Evolutionary conservation across 2,888 invertebrate genomes (phyloP), one percentile per base, ranked within the genome.

Genomic region (Amphipyra tragopoginis): DNA sequence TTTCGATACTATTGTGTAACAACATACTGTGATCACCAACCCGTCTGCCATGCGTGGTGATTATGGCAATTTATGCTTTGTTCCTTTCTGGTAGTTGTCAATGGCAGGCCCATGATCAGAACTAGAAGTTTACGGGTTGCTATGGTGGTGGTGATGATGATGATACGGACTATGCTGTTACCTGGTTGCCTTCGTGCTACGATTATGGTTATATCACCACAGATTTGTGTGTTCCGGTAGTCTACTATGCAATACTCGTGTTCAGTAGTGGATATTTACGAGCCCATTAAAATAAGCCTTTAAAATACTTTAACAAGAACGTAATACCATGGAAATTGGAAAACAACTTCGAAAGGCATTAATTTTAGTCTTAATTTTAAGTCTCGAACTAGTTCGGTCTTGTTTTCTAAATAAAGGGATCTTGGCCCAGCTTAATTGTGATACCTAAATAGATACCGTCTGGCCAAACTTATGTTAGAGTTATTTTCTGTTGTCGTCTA

Each of bases 361-460:
- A n/a, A 74, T 74, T 68, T 57, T 44, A 43, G 36, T 68, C 57
- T 43, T 21, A 34, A 54, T 53, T 47, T 15, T 73, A 61, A 57
- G 56, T n/a, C 44, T 62, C 43, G 29, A 43, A 47, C 15, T 57
- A 73, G 36, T 14, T 34, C 13, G 33, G 26, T 38, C 53, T 54
- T 54, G 74, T 71, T 51, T 53, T 50, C 26, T 33, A 47, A 73
- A 71, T 61, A 67, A 60, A 56, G 55, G 58, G 39, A 21, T 62
- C 36, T 66, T 39, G 29, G 42, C 15, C 51, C 34, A 48, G 59
- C 57, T 57, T 56, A 51, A 59, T 61, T 76, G 50, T 65, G 47
- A 52, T 49, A 60, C 73, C 60, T 60, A 60, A 72, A 49, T 56
- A 60, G 62, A 69, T 56, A 56, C 34, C 26, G 14, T 11, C 38